Evolutionary conservation across 2,888 invertebrate genomes (phyloP).

Genomic region (Sabellastarte sp.): DNA sequence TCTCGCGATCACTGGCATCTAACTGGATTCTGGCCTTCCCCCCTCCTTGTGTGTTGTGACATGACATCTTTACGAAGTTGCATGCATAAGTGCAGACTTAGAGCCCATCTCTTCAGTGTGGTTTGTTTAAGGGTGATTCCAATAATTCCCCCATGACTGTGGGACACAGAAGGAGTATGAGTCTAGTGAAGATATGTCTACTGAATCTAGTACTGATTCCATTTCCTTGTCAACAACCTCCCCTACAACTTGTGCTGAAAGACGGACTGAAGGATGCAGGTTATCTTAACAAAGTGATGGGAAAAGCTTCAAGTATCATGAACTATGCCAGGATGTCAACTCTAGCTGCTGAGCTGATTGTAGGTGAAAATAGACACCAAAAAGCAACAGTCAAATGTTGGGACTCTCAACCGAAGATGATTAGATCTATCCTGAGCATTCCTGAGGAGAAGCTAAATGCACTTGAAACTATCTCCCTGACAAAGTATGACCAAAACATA

Average conservation of each 20-base stretch:
- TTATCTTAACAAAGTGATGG: background rate
- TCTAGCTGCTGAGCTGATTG: background rate
- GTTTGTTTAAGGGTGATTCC: too few species aligned
- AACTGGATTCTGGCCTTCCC: too few species aligned
- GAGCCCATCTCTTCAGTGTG: too few species aligned
- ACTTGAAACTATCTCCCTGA: too few species aligned
- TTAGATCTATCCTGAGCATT: too few species aligned
- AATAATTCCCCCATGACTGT: too few species aligned
- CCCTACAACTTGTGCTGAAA: background rate
- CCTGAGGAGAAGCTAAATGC: too few species aligned
- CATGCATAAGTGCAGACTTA: too few species aligned
- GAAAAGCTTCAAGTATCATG: background rate
- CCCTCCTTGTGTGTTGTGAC: too few species aligned
- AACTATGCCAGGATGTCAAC: background rate
- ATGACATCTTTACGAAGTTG: too few species aligned
- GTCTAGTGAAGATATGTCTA: background rate
- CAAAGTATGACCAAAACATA: too few species aligned
- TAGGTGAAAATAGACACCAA: background rate
- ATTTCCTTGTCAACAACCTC: background rate
- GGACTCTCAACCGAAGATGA: background rate
- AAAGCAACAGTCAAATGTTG: background rate
- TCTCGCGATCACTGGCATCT: too few species aligned
- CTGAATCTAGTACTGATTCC: background rate
- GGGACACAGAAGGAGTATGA: background rate
- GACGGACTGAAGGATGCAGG: background rate